Conservation (phyloP, 1,140 invertebrate genomes). For the Monomorium pharaonis region DNA sequence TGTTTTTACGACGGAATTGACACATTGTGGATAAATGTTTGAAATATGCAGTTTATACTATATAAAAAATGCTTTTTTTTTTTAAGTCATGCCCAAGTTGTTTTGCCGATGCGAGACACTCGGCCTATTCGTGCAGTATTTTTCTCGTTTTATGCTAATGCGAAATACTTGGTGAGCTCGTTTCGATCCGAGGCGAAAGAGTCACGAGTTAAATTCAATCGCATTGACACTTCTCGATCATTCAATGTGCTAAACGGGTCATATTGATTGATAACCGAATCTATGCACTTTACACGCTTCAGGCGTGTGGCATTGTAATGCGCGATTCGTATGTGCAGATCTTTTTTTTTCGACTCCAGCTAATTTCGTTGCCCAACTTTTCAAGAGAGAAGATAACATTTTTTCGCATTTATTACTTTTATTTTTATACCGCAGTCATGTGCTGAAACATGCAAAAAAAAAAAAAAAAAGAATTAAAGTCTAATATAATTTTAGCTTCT, state of each 20-base stretch:
- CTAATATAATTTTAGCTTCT: not conserved
- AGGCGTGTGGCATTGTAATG: slow-evolving; percentile 4
- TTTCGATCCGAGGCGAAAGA: not conserved
- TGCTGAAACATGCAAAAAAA: no score
- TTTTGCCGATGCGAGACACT: slow-evolving; percentile 2
- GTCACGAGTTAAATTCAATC: slow-evolving; percentile 11
- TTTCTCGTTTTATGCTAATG: slow-evolving; percentile 25
- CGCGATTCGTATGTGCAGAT: not conserved
- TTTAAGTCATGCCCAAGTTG: not conserved
- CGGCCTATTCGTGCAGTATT: not conserved
- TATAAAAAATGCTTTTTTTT: not conserved
- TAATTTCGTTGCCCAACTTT: not conserved
- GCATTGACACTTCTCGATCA: slow-evolving; percentile 39
- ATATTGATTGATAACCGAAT: slow-evolving; percentile 45
- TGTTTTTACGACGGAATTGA: not conserved
- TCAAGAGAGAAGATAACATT: not conserved
- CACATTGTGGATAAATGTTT: not conserved
- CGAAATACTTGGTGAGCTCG: not conserved
- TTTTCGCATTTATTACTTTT: not conserved
- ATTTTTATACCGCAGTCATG: not conserved
- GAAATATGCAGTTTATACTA: not conserved
- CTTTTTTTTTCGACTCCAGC: not conserved
- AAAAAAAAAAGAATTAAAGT: not conserved
- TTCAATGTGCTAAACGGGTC: slow-evolving; percentile 3
- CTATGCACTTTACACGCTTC: slow-evolving; percentile 20